Conservation (phyloP, 2,888 invertebrate genomes). For the Lasioglossum pauxillum region DNA sequence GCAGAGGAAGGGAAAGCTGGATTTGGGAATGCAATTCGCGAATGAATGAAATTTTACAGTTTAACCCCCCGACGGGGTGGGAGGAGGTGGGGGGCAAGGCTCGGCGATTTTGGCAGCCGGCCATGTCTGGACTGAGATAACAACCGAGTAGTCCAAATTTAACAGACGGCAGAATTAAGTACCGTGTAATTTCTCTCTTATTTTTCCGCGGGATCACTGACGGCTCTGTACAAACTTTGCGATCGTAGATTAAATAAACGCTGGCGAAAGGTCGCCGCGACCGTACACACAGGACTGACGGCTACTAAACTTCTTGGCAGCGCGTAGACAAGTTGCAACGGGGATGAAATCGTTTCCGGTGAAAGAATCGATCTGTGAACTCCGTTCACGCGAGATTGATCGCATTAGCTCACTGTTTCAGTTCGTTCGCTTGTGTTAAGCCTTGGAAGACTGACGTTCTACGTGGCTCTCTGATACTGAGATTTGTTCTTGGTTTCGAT, state of each 20-base stretch:
- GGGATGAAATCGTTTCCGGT: not conserved
- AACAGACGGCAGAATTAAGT: constrained; percentile 57
- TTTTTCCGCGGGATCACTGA: constrained; percentile 54
- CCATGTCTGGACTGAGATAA: constrained; percentile 46
- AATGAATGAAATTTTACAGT: constrained; percentile 58
- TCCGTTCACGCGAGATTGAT: constrained; percentile 5
- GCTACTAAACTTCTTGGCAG: constrained; percentile 43
- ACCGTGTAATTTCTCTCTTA: constrained; percentile 56
- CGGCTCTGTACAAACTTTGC: constrained; percentile 38
- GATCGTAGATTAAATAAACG: constrained; percentile 51
- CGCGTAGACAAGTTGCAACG: not conserved
- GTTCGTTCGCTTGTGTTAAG: not conserved
- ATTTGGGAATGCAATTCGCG: constrained; percentile 28
- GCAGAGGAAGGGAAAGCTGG: not conserved
- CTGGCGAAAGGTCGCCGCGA: constrained; percentile 10
- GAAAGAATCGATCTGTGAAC: not conserved
- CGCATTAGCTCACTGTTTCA: not conserved
- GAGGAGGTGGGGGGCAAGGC: not conserved
- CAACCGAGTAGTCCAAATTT: constrained; percentile 53
- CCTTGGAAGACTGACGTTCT: not conserved
- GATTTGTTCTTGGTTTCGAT: not conserved
- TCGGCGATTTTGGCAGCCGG: constrained; percentile 49
- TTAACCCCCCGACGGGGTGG: constrained; percentile 10
- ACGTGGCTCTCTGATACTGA: not conserved
- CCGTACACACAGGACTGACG: not conserved